These are phyloP conservation scores for Drosophila subpulchrella DNA, from an alignment of 1,140 invertebrate genomes.

Conservation along the genomic window DNA sequence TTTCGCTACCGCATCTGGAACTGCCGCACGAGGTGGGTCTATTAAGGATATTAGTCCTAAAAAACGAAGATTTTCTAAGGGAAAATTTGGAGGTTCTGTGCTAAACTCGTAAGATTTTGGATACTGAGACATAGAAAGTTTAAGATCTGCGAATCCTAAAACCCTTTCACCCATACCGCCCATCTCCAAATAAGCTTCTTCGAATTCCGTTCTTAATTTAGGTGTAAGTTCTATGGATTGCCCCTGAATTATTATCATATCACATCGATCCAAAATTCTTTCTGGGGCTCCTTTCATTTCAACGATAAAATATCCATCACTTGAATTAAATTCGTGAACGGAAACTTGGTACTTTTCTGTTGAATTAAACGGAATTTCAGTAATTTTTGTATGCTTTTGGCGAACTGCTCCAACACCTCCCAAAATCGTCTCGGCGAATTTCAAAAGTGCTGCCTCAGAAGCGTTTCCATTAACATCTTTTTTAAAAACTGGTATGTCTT, in stretches of 20 bases:
- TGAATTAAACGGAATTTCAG: background rate
- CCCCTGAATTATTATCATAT: background rate
- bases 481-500: background rate
- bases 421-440: background rate
- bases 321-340: background rate
- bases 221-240: background rate
- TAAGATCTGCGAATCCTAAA: background rate
- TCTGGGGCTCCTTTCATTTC: background rate
- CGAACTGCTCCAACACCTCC: background rate
- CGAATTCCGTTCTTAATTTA: background rate
- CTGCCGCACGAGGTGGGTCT: background rate
- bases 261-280: background rate
- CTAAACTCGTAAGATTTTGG: background rate
- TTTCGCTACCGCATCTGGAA: background rate
- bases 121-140: background rate
- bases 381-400: background rate
- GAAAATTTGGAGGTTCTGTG: background rate
- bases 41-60: background rate
- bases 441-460: background rate
- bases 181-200: background rate
- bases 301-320: background rate
- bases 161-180: conserved; percentile 1
- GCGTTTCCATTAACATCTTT: conserved; percentile 1
- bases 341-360: conserved; percentile 2
- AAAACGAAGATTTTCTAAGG: background rate